phyloP scores from a whole-genome alignment of 2,888 invertebrate species.

The Limenitis camilla region DNA sequence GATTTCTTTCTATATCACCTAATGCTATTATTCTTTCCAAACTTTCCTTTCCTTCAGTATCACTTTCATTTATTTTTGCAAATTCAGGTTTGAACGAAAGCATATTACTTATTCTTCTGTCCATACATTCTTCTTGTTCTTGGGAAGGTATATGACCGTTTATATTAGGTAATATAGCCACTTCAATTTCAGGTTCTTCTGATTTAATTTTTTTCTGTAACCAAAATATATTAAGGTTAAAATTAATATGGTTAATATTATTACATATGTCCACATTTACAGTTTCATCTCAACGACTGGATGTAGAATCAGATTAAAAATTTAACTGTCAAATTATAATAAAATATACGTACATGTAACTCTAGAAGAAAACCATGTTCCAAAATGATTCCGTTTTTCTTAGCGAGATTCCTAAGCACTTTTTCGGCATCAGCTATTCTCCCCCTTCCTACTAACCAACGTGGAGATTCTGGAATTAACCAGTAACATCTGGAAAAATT shows the following conservation, averaged over 20 bases:
- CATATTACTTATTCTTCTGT: conserved; percentile 59
- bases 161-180: conserved; percentile 38
- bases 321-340: background rate
- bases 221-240: background rate
- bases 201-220: conserved; percentile 58
- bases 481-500: conserved; percentile 71
- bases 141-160: conserved; percentile 43
- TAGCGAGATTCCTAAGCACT: conserved; percentile 77
- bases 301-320: too few species aligned
- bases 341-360: conserved; percentile 65
- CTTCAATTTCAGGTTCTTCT: conserved; percentile 42
- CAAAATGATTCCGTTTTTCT: conserved; percentile 73
- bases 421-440: conserved; percentile 79
- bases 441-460: conserved; percentile 80
- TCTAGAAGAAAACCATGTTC: conserved; percentile 75
- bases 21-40: conserved; percentile 46
- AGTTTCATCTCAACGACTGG: too few species aligned
- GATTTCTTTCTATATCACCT: conserved; percentile 50
- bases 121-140: conserved; percentile 39
- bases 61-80: conserved; percentile 39
- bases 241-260: background rate
- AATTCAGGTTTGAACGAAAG: conserved; percentile 52
- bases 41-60: conserved; percentile 34
- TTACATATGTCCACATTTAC: background rate
- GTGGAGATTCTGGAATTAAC: conserved; percentile 81